Percentiles rank a stretch among this genome's conserved stretches.
Evolutionary conservation across 1,140 invertebrate species (phyloP).

Genomic region (Drosophila ambigua): DNA sequence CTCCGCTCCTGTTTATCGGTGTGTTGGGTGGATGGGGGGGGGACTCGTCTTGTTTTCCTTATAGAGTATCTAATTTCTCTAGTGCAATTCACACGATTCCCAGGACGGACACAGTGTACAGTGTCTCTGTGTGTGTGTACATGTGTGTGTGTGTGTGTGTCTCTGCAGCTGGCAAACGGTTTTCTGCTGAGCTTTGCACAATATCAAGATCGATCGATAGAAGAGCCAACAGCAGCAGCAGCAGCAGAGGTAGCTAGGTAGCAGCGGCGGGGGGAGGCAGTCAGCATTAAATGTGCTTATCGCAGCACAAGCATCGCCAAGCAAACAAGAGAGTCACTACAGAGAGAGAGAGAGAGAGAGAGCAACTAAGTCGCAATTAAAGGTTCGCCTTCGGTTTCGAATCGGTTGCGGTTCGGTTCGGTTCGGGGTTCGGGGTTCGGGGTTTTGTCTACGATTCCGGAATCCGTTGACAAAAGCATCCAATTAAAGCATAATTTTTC

Average conservation of each 20-base stretch:
- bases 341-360: not conserved
- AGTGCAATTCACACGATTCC: slow-evolving; percentile 48
- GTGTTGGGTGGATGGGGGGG: no score
- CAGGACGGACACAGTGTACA: no score
- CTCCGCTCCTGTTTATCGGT: not conserved
- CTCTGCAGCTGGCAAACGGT: slow-evolving; percentile 17
- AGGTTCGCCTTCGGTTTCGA: slow-evolving; percentile 10
- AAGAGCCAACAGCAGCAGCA: slow-evolving; percentile 10
- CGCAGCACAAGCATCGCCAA: slow-evolving; percentile 37
- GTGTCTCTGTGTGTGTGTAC: no score
- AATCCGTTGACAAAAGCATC: slow-evolving; percentile 53
- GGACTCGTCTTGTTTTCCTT: not conserved
- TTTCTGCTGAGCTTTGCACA: slow-evolving; percentile 45
- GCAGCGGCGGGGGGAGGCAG: not conserved
- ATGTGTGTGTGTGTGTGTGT: no score
- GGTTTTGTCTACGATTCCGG: not conserved
- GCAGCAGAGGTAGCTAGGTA: not conserved
- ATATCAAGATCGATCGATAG: slow-evolving; percentile 29
- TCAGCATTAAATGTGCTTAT: slow-evolving; percentile 56
- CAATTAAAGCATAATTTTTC: slow-evolving; percentile 65
- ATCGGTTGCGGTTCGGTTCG: not conserved
- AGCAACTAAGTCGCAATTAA: slow-evolving; percentile 43
- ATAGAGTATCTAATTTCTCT: slow-evolving; percentile 57
- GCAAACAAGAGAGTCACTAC: not conserved
- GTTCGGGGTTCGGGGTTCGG: not conserved